Percentiles rank a stretch among this genome's conserved stretches.
These are phyloP conservation scores for Iselma pallidipennis DNA, from an alignment of 2,888 invertebrate species.

Conservation along the genomic window DNA sequence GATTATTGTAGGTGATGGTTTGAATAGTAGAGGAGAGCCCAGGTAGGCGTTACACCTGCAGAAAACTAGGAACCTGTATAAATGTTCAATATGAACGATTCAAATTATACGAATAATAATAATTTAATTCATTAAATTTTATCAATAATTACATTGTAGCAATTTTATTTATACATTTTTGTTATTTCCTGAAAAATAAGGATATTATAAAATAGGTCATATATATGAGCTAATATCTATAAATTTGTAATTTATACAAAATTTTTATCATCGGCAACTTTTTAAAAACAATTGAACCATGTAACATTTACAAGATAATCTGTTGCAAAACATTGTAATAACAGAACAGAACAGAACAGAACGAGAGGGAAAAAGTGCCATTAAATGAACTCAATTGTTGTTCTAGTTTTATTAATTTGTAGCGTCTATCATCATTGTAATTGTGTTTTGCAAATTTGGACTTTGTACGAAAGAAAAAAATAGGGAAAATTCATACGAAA, in stretches of 20 bases:
- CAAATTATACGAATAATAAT: not conserved
- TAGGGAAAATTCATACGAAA: not conserved
- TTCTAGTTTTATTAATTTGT: not conserved
- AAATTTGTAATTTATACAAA: not conserved
- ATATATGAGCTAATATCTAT: not conserved
- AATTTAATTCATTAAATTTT: not conserved
- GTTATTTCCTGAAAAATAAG: conserved; percentile 3
- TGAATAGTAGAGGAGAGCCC: conserved; percentile 17
- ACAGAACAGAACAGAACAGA: too few relatives aligned
- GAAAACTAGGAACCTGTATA: conserved; percentile 19
- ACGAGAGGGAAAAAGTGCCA: not conserved
- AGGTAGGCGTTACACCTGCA: conserved; percentile 28
- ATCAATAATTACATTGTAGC: not conserved
- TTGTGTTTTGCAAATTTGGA: not conserved
- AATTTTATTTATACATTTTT: not conserved
- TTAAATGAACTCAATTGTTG: not conserved
- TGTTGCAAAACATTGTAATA: not conserved
- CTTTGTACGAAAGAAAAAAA: not conserved
- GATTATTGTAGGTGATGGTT: conserved; percentile 27
- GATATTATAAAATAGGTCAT: not conserved
- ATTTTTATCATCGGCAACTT: not conserved
- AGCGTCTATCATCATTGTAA: not conserved
- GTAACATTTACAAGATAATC: not conserved
- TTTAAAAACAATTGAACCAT: conserved; percentile 1
- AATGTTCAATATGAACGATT: conserved; percentile 8